Evolutionary conservation across 2,113 vertebrate genomes (phyloP), one percentile per base, ranked within the genome.

Genomic region (Gymnarchus niloticus): DNA sequence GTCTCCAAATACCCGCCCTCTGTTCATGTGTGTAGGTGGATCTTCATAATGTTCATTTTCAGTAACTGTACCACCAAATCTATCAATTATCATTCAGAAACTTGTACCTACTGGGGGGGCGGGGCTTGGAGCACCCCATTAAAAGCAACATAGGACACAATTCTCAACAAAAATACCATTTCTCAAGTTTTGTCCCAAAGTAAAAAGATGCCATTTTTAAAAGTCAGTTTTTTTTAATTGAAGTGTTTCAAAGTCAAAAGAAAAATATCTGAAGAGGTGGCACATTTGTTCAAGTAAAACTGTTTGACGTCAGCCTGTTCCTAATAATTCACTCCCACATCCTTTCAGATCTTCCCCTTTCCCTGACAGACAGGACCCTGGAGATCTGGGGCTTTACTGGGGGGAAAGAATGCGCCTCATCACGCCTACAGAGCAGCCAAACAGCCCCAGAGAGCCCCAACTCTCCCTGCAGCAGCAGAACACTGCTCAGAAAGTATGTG

Each of bases 291-390:
- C 25, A 14, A 81, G 44, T 54, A 19, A 9, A 54, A 49, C 21
- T 52, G 52, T 81, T 81, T 19, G 9, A 52, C 6, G 48, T 37
- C 80, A 28, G 48, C 49, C 80, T 49, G 44, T 9, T 78, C 76
- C 76, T 12, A 25, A n/a, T n/a, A n/a, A 46, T 48, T 48, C 48
- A 48, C 80, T 25, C 80, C 80, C 48, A 82, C 80, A 28, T 82
- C 80, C 80, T 56, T 51, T 82, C 25, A 1, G 28, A 82, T 33
- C 49, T 14, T 82, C 78, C n/a, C 46, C 49, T 25, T 28, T 49
- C 49, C 48, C 7, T 81, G 78, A 81, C 78, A 52, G 78, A 81
- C 44, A 52, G 51, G 78, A 81, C 78, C 49, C 78, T 14, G 78
- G 78, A 81, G 80, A 82, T 17, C 51, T 23, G 33, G 80, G 12